phyloP scores from a whole-genome alignment of 2,113 vertebrate genomes.

The Gulo gulo region DNA sequence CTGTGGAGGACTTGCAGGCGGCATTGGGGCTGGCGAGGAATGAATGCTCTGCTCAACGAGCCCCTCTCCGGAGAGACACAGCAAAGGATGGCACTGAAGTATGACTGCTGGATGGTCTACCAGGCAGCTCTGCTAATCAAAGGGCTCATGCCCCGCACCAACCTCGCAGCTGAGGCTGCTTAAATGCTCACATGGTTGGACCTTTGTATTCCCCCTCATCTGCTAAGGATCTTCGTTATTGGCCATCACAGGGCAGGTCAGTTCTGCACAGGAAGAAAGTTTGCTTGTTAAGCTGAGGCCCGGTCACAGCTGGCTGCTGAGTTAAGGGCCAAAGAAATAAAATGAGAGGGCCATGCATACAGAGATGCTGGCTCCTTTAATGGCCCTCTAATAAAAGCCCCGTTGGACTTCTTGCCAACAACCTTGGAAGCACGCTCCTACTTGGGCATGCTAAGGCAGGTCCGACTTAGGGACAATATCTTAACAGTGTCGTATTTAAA shows the following conservation, averaged over 20 bases:
- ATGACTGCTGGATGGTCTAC: fast-evolving
- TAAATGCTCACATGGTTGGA: not conserved
- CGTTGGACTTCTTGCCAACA: not conserved
- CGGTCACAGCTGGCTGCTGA: not conserved
- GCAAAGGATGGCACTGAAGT: not conserved
- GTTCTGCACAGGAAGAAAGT: not conserved
- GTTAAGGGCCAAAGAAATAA: not conserved
- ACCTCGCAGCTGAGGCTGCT: not conserved
- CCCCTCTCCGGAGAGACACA: not conserved
- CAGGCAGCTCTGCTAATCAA: not conserved
- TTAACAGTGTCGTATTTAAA: not conserved
- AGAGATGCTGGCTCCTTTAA: not conserved
- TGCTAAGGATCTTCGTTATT: not conserved
- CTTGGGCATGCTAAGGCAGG: not conserved
- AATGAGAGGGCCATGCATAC: not conserved
- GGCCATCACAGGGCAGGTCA: not conserved
- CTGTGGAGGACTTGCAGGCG: not conserved
- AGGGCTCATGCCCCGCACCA: too few relatives aligned
- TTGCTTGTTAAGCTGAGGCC: not conserved
- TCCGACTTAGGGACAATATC: not conserved
- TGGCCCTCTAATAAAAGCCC: not conserved
- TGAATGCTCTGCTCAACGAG: not conserved
- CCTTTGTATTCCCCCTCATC: not conserved
- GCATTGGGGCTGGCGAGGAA: not conserved
- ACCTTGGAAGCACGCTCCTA: not conserved